phyloP scores from a whole-genome alignment of 2,888 invertebrate species.

The Tachystola acroxantha region DNA sequence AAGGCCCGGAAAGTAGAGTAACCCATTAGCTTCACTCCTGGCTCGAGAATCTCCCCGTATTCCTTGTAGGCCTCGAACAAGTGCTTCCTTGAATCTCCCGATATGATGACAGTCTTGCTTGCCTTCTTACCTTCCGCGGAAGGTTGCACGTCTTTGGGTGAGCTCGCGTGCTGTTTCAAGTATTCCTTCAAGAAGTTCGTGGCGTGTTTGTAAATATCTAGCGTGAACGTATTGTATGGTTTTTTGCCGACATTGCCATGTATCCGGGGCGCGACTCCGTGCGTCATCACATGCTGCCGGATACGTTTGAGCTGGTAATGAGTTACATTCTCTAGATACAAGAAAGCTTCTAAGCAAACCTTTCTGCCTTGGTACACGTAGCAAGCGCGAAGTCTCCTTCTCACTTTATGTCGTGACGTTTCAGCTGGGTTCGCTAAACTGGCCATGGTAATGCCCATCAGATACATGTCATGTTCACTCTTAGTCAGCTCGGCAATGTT shows the following conservation, averaged over 20 bases:
- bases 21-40: conserved; percentile 86
- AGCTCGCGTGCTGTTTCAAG: conserved; percentile 81
- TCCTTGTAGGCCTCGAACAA: conserved; percentile 86
- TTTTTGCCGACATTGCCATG: conserved; percentile 90
- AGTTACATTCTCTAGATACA: conserved; percentile 88
- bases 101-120: conserved; percentile 70
- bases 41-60: conserved; percentile 83
- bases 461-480: conserved; percentile 90
- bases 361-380: conserved; percentile 88
- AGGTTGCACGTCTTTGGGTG: conserved; percentile 71
- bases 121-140: conserved; percentile 67
- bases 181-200: conserved; percentile 87
- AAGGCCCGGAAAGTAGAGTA: conserved; percentile 89
- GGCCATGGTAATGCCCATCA: conserved; percentile 92
- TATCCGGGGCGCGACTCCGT: conserved; percentile 87
- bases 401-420: conserved; percentile 84
- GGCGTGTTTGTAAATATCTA: conserved; percentile 87
- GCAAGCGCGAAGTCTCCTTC: conserved; percentile 84
- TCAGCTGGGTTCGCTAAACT: conserved; percentile 86
- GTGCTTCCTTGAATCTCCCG: conserved; percentile 81
- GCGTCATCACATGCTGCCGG: conserved; percentile 87
- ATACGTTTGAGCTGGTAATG: conserved; percentile 88
- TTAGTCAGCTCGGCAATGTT: conserved; percentile 89
- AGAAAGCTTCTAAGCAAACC: conserved; percentile 87
- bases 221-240: conserved; percentile 87